Conservation (phyloP, 2,888 invertebrate species). For the Drosophila picticornis region DNA sequence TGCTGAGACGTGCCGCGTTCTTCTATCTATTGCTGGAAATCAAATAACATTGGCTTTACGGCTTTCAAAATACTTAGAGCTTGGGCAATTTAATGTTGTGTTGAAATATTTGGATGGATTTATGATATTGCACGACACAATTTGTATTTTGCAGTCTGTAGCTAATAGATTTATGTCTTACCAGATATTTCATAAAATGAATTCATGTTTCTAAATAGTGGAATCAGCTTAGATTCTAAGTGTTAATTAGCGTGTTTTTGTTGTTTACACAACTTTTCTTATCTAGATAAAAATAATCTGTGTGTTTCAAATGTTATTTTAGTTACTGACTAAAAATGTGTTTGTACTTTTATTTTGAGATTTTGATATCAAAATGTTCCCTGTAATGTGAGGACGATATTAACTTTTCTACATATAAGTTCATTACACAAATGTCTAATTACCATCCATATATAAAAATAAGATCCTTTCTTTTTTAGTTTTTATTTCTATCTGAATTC, state of each 20-base stretch:
- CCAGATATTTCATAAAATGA: neutral
- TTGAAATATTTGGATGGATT: neutral
- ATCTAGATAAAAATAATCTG: neutral
- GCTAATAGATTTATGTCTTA: neutral
- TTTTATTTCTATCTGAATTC: neutral
- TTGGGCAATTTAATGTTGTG: neutral
- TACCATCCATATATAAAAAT: neutral
- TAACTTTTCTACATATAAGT: neutral
- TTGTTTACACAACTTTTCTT: neutral
- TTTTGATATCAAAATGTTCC: neutral
- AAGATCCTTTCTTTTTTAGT: neutral
- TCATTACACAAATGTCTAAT: neutral
- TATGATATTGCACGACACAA: neutral
- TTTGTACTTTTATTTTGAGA: neutral
- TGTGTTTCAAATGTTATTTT: neutral
- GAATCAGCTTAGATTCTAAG: too few relatives aligned
- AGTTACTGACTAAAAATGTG: neutral
- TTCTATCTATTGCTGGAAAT: slow-evolving; percentile 24
- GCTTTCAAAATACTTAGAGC: neutral
- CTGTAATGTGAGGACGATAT: neutral
- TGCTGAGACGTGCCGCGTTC: neutral
- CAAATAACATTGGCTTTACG: slow-evolving; percentile 3
- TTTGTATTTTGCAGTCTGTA: neutral
- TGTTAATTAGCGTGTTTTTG: neutral
- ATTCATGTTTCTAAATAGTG: neutral